phyloP scores from a whole-genome alignment of 2,113 vertebrate genomes.

The Etheostoma cragini region DNA sequence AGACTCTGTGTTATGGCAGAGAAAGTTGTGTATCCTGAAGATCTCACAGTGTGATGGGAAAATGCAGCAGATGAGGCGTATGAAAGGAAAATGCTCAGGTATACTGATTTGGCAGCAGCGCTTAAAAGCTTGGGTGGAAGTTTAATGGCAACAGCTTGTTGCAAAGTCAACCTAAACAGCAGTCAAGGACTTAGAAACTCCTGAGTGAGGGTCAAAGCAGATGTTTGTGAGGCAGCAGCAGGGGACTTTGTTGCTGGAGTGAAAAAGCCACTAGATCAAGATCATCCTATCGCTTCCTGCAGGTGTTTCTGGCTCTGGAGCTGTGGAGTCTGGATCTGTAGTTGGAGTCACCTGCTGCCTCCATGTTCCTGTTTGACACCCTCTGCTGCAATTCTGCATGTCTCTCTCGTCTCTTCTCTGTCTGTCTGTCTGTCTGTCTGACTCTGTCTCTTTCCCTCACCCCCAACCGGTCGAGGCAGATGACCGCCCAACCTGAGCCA shows the following conservation, averaged over 20 bases:
- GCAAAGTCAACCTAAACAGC: conserved; percentile 30
- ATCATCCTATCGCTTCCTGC: no score
- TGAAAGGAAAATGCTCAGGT: conserved; percentile 43
- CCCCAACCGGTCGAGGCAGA: no score
- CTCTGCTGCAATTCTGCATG: no score
- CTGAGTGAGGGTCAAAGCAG: conserved; percentile 24
- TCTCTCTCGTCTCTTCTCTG: no score
- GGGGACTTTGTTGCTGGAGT: conserved; percentile 4
- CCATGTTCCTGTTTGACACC: no score
- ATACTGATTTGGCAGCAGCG: conserved; percentile 21
- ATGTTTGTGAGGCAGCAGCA: neutral
- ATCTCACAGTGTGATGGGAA: conserved; percentile 18
- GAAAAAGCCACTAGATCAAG: conserved; percentile 4
- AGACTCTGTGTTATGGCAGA: conserved; percentile 5
- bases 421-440: no score
- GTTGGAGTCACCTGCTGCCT: no score
- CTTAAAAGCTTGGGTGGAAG: conserved; percentile 14
- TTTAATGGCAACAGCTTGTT: conserved; percentile 26
- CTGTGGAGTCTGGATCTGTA: no score
- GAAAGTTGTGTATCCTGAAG: conserved; percentile 28
- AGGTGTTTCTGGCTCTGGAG: no score
- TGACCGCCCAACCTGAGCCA: no score
- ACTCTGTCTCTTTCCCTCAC: no score
- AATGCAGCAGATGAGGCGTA: conserved; percentile 20
- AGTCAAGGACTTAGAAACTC: conserved; percentile 10